Evolutionary conservation across 30 jellyfish, hydroid and myxozoan genomes (phyloP).

Genomic region (Rhopilema esculentum): DNA sequence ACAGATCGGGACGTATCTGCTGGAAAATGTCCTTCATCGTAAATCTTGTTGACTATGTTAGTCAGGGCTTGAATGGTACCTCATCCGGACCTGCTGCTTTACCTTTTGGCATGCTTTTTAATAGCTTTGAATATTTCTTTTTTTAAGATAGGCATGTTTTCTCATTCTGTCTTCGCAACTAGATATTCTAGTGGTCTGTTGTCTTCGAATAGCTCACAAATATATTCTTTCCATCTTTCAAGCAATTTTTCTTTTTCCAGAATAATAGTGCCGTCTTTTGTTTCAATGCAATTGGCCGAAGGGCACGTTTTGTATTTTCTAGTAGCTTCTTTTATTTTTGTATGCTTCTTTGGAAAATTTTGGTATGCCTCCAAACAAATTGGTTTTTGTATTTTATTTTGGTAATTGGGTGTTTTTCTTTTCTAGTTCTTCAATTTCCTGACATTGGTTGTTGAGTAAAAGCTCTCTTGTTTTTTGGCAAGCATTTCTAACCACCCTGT

Average conservation of each 20-base stretch:
- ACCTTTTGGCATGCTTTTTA: slow-evolving; percentile 54
- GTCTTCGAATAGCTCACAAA: slow-evolving; percentile 59
- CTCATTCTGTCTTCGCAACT: slow-evolving; percentile 38
- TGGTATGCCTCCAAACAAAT: too few species aligned
- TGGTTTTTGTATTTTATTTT: too few species aligned
- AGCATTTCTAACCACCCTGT: slow-evolving; percentile 47
- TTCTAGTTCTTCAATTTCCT: slow-evolving; percentile 56
- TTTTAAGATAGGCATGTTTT: slow-evolving; percentile 40
- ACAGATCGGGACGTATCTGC: slow-evolving; percentile 36
- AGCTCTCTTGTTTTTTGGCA: slow-evolving; percentile 61
- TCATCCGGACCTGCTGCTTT: slow-evolving; percentile 62
- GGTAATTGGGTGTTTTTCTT: slow-evolving; percentile 57
- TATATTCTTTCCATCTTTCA: slow-evolving; percentile 51
- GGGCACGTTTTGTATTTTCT: slow-evolving; percentile 39
- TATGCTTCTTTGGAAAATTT: too few species aligned
- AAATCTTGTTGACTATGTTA: slow-evolving; percentile 50
- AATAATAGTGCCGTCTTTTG: slow-evolving; percentile 40
- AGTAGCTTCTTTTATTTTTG: slow-evolving; percentile 48
- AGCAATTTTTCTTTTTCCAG: slow-evolving; percentile 38
- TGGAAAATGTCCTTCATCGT: slow-evolving; percentile 57
- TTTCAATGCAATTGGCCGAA: slow-evolving; percentile 57
- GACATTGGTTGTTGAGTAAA: slow-evolving; percentile 56
- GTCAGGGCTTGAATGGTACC: slow-evolving; percentile 42
- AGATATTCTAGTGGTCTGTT: slow-evolving; percentile 58
- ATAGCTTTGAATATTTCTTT: slow-evolving; percentile 32